These are phyloP conservation scores for Dunckerocampus dactyliophorus DNA, from an alignment of 2,113 vertebrate species.

Conservation along the genomic window DNA sequence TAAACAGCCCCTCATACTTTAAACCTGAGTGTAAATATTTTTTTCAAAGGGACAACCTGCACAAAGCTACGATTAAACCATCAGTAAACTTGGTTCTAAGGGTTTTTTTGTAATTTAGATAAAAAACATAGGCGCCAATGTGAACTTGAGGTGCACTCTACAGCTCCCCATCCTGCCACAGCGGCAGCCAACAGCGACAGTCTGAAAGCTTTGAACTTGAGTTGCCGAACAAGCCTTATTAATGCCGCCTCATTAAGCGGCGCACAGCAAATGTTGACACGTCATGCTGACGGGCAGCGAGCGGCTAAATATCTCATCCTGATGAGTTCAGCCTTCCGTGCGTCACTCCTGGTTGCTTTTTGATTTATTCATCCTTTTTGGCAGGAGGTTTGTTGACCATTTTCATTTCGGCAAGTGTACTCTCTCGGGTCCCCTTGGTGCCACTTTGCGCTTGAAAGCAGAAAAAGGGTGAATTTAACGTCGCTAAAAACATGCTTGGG, in stretches of 20 bases:
- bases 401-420: conserved; percentile 24
- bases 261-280: not conserved
- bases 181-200: conserved; percentile 5
- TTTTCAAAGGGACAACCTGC: too few relatives aligned
- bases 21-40: too few relatives aligned
- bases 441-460: conserved; percentile 4
- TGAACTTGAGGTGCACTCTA: not conserved
- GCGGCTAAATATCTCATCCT: not conserved
- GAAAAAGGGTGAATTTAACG: conserved; percentile 9
- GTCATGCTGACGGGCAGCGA: conserved; percentile 8
- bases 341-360: conserved; percentile 38
- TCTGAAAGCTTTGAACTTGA: conserved; percentile 37
- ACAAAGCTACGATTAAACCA: too few relatives aligned
- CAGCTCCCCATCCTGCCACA: not conserved
- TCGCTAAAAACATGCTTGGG: not conserved
- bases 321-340: conserved; percentile 16
- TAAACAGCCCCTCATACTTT: too few relatives aligned
- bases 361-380: conserved; percentile 35
- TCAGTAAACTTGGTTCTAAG: too few relatives aligned
- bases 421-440: not conserved
- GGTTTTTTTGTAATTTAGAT: too few relatives aligned
- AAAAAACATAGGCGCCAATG: not conserved
- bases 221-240: conserved; percentile 3
- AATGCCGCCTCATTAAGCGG: conserved; percentile 35
- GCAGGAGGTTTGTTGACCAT: conserved; percentile 24